Conservation (phyloP, 2,888 invertebrate genomes). For the Lycophotia porphyrea region DNA sequence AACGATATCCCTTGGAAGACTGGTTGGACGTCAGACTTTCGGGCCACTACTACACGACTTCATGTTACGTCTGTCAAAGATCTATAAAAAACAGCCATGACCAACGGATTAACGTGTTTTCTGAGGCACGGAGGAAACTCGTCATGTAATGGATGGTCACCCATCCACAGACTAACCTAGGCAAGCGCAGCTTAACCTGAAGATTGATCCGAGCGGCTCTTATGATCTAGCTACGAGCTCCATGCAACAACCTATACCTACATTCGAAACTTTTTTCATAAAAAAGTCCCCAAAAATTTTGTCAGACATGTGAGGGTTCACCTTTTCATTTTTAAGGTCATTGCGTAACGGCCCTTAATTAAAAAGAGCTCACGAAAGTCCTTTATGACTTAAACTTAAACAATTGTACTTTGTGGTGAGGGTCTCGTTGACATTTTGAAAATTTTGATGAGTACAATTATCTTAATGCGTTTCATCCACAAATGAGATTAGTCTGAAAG, state of each 20-base stretch:
- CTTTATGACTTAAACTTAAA: conserved; percentile 63
- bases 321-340: conserved; percentile 53
- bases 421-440: conserved; percentile 38
- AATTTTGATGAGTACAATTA: conserved; percentile 30
- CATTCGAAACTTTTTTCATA: conserved; percentile 10
- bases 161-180: no score
- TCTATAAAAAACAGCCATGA: no score
- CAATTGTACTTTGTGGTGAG: conserved; percentile 58
- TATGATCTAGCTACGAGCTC: no score
- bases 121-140: no score
- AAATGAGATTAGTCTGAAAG: conserved; percentile 21
- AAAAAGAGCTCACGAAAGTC: conserved; percentile 66
- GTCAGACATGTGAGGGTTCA: conserved; percentile 29
- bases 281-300: conserved; percentile 13
- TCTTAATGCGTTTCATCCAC: background rate
- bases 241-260: background rate
- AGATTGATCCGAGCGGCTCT: no score
- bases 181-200: no score
- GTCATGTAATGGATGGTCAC: no score
- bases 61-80: no score
- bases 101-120: no score
- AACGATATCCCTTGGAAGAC: no score
- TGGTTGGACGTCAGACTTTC: no score
- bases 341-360: conserved; percentile 59
- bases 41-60: no score